These are phyloP conservation scores for Alauda arvensis DNA, from an alignment of 2,797 vertebrate genomes.

Conservation along the genomic window DNA sequence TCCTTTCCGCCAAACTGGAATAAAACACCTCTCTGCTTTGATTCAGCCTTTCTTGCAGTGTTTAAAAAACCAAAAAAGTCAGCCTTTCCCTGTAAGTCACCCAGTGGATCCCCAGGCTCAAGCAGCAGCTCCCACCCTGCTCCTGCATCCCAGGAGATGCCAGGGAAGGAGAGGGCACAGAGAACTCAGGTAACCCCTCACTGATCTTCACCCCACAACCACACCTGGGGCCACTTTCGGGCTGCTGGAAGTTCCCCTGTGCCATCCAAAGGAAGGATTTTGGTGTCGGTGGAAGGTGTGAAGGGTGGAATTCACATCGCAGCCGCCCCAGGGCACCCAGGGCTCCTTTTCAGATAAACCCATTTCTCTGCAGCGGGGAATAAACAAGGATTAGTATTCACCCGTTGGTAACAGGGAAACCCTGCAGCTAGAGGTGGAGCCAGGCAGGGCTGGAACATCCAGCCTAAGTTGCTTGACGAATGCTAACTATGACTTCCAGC, in stretches of 20 bases:
- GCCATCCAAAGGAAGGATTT: rapidly evolving
- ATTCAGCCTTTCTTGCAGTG: background rate
- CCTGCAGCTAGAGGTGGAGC: slow-evolving; percentile 48
- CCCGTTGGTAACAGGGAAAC: slow-evolving; percentile 8
- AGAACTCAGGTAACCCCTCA: background rate
- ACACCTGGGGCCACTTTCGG: background rate
- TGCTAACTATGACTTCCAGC: slow-evolving; percentile 31
- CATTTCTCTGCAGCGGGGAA: slow-evolving; percentile 13
- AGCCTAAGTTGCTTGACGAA: slow-evolving; percentile 41
- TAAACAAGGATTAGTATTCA: slow-evolving; percentile 49
- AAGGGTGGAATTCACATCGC: rapidly evolving
- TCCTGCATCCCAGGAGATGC: background rate
- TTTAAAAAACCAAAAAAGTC: rapidly evolving
- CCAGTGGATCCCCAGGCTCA: rapidly evolving
- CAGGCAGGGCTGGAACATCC: background rate
- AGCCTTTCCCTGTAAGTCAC: background rate
- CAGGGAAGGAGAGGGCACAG: background rate
- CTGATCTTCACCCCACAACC: background rate
- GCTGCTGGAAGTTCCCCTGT: background rate
- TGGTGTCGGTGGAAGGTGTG: rapidly evolving
- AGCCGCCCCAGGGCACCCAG: background rate
- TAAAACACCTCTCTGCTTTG: background rate
- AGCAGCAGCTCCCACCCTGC: rapidly evolving
- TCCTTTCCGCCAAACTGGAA: background rate
- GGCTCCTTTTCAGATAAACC: background rate